Conservation (phyloP, 2,888 invertebrate genomes). For the Papilio protenor region DNA sequence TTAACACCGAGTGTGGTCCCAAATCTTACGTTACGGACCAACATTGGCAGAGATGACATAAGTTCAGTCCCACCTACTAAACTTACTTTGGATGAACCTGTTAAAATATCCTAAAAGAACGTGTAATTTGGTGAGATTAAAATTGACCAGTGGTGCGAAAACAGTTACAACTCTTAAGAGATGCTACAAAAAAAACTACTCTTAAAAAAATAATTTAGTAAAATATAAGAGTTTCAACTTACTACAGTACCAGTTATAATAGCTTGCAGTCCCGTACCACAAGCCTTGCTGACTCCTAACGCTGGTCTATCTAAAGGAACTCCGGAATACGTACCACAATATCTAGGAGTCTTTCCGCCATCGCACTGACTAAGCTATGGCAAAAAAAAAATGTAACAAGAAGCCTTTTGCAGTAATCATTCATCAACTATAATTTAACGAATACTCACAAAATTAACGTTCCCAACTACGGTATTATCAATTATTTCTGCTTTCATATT, state of each 20-base stretch:
- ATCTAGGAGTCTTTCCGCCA: constrained; percentile 94
- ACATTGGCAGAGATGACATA: constrained; percentile 96
- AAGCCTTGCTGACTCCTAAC: constrained; percentile 94
- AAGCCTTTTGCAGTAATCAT: neutral
- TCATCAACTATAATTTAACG: neutral
- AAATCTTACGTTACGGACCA: constrained; percentile 93
- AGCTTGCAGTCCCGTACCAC: constrained; percentile 98
- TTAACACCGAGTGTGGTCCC: constrained; percentile 92
- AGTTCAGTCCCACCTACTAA: constrained; percentile 96
- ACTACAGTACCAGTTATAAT: constrained; percentile 94
- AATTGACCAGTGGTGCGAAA: no score
- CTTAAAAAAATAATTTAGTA: neutral
- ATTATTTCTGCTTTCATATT: constrained; percentile 62
- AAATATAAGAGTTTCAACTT: constrained; percentile 50
- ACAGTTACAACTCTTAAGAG: no score
- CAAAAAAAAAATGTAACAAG: neutral
- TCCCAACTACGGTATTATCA: constrained; percentile 72
- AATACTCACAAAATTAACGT: constrained; percentile 67
- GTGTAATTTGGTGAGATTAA: neutral
- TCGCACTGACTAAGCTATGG: constrained; percentile 90
- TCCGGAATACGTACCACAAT: constrained; percentile 92
- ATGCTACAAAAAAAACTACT: no score
- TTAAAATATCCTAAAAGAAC: constrained; percentile 88
- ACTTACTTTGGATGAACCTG: constrained; percentile 92
- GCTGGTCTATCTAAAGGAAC: constrained; percentile 95